Percentiles rank a stretch among this genome's conserved stretches.
These are phyloP conservation scores for Chrysomela aeneicollis DNA, from an alignment of 2,888 invertebrate genomes.

Conservation along the genomic window DNA sequence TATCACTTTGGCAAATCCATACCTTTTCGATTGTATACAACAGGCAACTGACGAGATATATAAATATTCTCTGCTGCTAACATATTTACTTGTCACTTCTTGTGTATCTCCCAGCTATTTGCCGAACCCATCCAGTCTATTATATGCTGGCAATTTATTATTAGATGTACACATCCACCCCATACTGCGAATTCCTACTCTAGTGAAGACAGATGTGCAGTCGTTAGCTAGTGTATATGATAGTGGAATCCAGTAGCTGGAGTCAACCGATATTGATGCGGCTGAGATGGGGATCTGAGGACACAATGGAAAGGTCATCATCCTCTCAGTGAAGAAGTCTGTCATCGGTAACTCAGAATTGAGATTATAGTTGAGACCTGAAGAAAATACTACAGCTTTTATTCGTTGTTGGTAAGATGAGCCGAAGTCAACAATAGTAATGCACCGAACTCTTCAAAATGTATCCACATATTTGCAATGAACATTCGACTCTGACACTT, in stretches of 20 bases:
- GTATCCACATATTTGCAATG: too few species aligned
- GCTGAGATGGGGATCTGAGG: not conserved
- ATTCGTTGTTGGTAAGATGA: too few species aligned
- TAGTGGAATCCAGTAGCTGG: not conserved
- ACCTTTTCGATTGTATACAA: too few species aligned
- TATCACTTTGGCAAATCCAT: too few species aligned
- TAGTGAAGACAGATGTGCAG: constrained; percentile 13
- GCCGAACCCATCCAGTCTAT: constrained; percentile 44
- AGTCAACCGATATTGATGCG: not conserved
- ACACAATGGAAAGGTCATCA: not conserved
- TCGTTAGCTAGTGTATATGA: not conserved
- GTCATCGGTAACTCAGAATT: not conserved
- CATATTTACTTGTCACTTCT: constrained; percentile 49
- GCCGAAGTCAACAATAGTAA: too few species aligned
- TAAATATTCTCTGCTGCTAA: constrained; percentile 35
- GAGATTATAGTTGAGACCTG: too few species aligned
- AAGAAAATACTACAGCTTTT: too few species aligned
- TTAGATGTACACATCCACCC: constrained; percentile 30
- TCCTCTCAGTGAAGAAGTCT: not conserved
- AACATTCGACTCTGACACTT: too few species aligned
- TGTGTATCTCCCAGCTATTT: constrained; percentile 46
- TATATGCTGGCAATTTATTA: constrained; percentile 40
- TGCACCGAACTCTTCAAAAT: too few species aligned
- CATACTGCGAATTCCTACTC: constrained; percentile 22
- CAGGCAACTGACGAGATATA: constrained; percentile 20